These are phyloP conservation scores for Taeniopygia guttata DNA, from an alignment of 2,797 vertebrate genomes.

Conservation along the genomic window DNA sequence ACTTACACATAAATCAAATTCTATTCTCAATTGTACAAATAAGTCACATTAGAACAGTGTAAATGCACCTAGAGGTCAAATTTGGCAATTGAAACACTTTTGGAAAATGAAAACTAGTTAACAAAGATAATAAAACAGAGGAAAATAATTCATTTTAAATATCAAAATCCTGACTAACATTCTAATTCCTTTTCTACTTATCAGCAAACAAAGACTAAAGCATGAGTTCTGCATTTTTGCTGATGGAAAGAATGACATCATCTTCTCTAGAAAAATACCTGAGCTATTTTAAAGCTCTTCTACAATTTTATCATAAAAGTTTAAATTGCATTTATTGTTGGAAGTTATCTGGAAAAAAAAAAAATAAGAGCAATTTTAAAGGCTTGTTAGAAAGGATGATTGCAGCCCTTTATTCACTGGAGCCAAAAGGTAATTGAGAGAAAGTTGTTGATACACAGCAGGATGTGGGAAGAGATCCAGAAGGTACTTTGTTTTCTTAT, in stretches of 20 bases:
- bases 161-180: conserved; percentile 4
- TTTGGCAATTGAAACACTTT: neutral
- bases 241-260: conserved; percentile 37
- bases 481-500: conserved; percentile 19
- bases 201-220: neutral
- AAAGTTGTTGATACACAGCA: conserved; percentile 23
- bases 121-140: neutral
- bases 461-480: conserved; percentile 10
- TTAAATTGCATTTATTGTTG: conserved; percentile 51
- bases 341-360: neutral
- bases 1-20: neutral
- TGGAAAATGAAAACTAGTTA: neutral
- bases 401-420: conserved; percentile 12
- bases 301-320: conserved; percentile 21
- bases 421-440: conserved; percentile 35
- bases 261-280: conserved; percentile 16
- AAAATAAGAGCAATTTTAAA: neutral
- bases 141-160: neutral
- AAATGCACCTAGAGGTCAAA: neutral
- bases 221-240: neutral
- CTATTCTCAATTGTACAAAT: neutral
- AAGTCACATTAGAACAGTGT: neutral
- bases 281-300: conserved; percentile 29
- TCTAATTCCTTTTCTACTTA: neutral
- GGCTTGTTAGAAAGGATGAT: conserved; percentile 12